Conservation (phyloP, 2,888 invertebrate species). For the Spodoptera picta region DNA sequence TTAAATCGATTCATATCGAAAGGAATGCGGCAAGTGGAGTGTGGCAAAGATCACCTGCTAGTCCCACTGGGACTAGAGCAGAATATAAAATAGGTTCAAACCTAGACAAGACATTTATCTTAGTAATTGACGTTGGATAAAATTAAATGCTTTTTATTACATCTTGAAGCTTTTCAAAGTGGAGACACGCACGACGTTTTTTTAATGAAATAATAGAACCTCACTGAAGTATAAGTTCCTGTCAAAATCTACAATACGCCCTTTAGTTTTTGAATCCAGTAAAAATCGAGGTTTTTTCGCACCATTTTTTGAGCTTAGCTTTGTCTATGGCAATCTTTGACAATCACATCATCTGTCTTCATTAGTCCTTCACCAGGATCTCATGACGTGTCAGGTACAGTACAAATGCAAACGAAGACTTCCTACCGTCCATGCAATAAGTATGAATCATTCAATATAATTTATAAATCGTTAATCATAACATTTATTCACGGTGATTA, state of each 20-base stretch:
- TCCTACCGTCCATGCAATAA: constrained; percentile 6
- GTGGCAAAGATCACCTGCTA: constrained; percentile 71
- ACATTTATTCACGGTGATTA: constrained; percentile 3
- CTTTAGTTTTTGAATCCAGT: too few relatives aligned
- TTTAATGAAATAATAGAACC: too few relatives aligned
- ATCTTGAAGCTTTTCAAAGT: not conserved
- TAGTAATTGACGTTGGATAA: constrained; percentile 20
- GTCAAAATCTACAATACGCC: too few relatives aligned
- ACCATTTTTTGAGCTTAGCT: too few relatives aligned
- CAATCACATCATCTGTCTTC: too few relatives aligned
- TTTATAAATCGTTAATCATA: constrained; percentile 2
- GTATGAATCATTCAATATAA: constrained; percentile 21
- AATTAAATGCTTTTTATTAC: not conserved
- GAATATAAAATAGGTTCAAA: constrained; percentile 43
- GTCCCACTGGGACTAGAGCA: constrained; percentile 44
- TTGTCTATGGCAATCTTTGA: too few relatives aligned
- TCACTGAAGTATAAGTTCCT: too few relatives aligned
- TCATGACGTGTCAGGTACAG: constrained; percentile 17
- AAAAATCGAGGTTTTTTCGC: too few relatives aligned
- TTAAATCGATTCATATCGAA: constrained; percentile 61
- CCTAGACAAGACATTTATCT: constrained; percentile 36
- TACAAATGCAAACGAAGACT: constrained; percentile 1
- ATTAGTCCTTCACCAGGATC: not conserved
- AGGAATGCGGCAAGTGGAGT: constrained; percentile 73
- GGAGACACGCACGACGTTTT: too few relatives aligned